Evolutionary conservation across 2,888 invertebrate genomes (phyloP), one percentile per base, ranked within the genome.

Genomic region (Byasa hedistus): DNA sequence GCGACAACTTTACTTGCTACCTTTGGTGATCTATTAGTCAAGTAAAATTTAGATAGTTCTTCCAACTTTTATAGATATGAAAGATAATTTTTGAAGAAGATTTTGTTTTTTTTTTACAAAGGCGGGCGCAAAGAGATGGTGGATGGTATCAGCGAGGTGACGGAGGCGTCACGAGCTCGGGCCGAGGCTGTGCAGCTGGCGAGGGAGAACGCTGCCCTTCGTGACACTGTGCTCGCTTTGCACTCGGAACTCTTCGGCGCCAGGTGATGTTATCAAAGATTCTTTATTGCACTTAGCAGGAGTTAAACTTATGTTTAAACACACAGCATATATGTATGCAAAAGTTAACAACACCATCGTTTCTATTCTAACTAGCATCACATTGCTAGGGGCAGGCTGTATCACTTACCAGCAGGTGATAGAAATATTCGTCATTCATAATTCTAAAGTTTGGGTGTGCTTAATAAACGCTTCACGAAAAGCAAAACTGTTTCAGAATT

Each of bases 211-310:
- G 92, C 93, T 27, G 93, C 94, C 12, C 89, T 96, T 48, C 85
- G 95, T 61, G 94, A 95, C 77, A 94, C 95, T 57, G 93, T 96
- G 66, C 91, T 96, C 23, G 94, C 95, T 3, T 85, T 96, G 60
- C 95, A 96, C 79, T 95, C 95, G 21, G 97, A 97, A 85, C 94
- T 97, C 10, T 96, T 95, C 79, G 97, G 96, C 54, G 96, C 97
- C 19, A 94, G 92, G 92, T 91, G 57, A 69, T 70, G 3, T 10
- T n/a, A n/a, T 52, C 4, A 21, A 17, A 44, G 17, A 44, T 44
- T 15, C 19, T 19, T 44, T 44, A 17, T 44, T 44, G 17, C 44
- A 44, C 17, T 44, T 15, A 17, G 44, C 44, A 19, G 17, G 17
- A 44, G 44, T 44, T 44, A 44, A 32, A 32, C 32, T 0, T 32